Percentiles rank a stretch among this genome's conserved stretches.
Conservation (phyloP, 2,113 vertebrate genomes). For the Scopus umbretta region DNA sequence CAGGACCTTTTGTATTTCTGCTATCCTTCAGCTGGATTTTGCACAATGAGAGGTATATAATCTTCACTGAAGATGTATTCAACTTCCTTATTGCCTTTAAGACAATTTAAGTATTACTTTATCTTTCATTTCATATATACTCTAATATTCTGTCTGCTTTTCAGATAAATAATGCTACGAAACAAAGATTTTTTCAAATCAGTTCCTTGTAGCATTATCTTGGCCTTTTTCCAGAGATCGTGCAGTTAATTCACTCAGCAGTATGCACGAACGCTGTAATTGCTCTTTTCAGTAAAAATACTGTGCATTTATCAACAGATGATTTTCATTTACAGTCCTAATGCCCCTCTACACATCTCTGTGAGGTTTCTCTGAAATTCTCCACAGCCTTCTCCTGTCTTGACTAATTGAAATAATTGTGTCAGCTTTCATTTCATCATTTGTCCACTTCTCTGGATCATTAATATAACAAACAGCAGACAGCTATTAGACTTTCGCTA, state of each 20-base stretch:
- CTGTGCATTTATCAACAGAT: not conserved
- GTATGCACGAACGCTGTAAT: not conserved
- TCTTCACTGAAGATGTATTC: not conserved
- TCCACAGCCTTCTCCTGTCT: not conserved
- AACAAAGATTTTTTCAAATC: not conserved
- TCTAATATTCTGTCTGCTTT: not conserved
- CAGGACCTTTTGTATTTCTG: not conserved
- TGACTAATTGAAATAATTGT: conserved; percentile 27
- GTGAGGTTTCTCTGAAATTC: not conserved
- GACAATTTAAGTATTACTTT: not conserved
- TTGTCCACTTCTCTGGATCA: not conserved
- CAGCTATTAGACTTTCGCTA: not conserved
- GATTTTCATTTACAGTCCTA: not conserved
- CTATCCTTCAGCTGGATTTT: not conserved
- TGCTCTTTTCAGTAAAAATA: not conserved
- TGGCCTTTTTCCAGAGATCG: not conserved
- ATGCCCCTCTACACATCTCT: not conserved
- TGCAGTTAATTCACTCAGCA: not conserved
- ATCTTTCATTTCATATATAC: not conserved
- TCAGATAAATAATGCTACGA: not conserved
- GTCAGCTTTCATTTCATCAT: conserved; percentile 15
- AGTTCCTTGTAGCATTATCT: not conserved
- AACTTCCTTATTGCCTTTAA: not conserved
- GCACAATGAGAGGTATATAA: not conserved
- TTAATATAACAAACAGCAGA: not conserved